These are phyloP conservation scores for Arenicola marina DNA, from an alignment of 2,888 invertebrate genomes.

Conservation along the genomic window DNA sequence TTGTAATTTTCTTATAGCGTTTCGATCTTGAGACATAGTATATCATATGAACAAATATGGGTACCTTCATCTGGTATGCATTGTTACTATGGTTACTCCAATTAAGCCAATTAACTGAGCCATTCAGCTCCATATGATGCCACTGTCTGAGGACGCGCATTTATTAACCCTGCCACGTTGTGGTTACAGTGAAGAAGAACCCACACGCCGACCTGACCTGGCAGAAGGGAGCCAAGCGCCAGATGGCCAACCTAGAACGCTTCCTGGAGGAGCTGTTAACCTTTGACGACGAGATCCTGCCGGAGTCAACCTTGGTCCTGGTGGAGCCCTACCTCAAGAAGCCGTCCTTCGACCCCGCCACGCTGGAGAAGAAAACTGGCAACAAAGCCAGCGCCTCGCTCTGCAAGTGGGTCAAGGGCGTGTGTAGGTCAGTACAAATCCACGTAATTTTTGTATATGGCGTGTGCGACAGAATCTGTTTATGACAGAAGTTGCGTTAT, in stretches of 20 bases:
- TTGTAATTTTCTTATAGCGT: too few species aligned
- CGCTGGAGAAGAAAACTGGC: constrained; percentile 48
- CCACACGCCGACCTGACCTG: constrained; percentile 60
- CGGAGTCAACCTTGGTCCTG: constrained; percentile 54
- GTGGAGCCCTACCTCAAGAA: constrained; percentile 59
- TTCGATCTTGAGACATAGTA: too few species aligned
- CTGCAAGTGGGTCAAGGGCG: constrained; percentile 59
- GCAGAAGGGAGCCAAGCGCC: constrained; percentile 61
- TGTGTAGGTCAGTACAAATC: constrained; percentile 48
- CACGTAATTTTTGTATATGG: too few species aligned
- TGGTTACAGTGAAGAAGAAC: constrained; percentile 51
- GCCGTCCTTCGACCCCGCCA: constrained; percentile 54
- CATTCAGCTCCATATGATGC: too few species aligned
- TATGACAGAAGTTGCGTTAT: too few species aligned
- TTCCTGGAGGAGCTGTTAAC: constrained; percentile 60
- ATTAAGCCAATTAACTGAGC: too few species aligned
- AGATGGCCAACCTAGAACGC: constrained; percentile 61
- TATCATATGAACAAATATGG: too few species aligned
- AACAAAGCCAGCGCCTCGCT: constrained; percentile 57
- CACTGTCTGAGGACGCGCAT: too few species aligned
- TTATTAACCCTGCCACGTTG: too few species aligned
- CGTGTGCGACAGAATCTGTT: too few species aligned
- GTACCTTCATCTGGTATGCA: too few species aligned
- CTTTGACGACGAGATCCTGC: constrained; percentile 58
- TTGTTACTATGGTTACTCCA: too few species aligned